Evolutionary conservation across 2,113 vertebrate genomes (phyloP), one percentile per base, ranked within the genome.

Genomic region (Danionella cerebrum): DNA sequence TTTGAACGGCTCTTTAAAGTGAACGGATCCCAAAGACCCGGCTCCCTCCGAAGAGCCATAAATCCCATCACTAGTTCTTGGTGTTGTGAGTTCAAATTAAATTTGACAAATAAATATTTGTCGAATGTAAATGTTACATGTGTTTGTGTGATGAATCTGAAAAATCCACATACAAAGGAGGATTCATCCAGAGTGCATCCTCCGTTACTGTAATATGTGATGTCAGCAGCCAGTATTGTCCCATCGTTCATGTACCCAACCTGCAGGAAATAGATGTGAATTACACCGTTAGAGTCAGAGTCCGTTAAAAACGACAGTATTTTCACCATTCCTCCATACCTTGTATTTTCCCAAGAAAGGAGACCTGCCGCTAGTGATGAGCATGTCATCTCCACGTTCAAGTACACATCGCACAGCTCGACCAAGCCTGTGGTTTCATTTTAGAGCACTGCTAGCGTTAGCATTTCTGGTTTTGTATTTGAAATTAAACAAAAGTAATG

Each of bases 191-290:
- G 62, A 0, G 76, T 82, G 62, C 86, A 90, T 31, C 91, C 91
- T 76, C 86, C 90, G 13, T 92, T 90, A 74, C 89, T 6, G 69
- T 89, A 91, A 24, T 83, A 89, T 9, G 79, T 71, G 0, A 80
- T 16, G 70, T 90, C 89, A 5, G 86, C 78, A 50, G 87, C 89
- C 75, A 80, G 72, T 76, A 92, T 88, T 10, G 74, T 82, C 13
- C 90, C 88, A 8, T 83, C 84, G 29, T 82, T 86, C 88, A 87
- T 87, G 73, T 88, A 92, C 18, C 91, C 91, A 76, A 91, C 84
- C 90, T 93, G 25, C 36, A 72, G 76, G n/a, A 16, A 44, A 78
- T 59, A 29, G 1, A 3, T 1, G 5, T 11, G 1, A 16, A 1
- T 6, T 35, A 36, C 22, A 41, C 12, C 19, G 6, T 6, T 33